Evolutionary conservation across 2,888 invertebrate genomes (phyloP).

Genomic region (Homarus gammarus): DNA sequence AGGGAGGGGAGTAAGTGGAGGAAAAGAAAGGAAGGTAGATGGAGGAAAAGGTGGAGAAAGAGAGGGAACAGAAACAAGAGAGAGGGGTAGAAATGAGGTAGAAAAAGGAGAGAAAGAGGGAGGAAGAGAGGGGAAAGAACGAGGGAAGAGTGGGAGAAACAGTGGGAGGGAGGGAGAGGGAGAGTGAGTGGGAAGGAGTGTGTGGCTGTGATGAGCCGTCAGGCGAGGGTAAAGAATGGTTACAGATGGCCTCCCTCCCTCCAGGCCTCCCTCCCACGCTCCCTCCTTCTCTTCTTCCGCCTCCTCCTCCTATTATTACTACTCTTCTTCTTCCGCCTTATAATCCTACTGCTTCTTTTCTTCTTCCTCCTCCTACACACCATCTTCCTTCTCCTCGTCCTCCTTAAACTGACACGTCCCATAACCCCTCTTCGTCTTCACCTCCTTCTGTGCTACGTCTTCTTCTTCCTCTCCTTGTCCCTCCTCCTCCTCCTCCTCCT

Average conservation of each 20-base stretch:
- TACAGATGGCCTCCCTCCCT: conserved; percentile 23
- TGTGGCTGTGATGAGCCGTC: conserved; percentile 34
- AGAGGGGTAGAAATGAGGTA: not conserved
- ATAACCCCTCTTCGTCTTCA: not conserved
- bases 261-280: not conserved
- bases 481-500: not conserved
- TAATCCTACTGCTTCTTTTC: too few species aligned
- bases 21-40: not conserved
- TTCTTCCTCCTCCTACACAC: not conserved
- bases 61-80: not conserved
- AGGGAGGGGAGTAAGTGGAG: not conserved
- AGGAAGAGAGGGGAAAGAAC: not conserved
- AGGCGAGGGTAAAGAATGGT: conserved; percentile 25
- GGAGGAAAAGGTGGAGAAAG: not conserved
- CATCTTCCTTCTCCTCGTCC: not conserved
- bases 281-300: not conserved
- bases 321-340: not conserved
- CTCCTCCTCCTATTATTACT: not conserved
- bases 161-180: conserved; percentile 2
- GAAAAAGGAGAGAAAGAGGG: not conserved
- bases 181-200: conserved; percentile 7
- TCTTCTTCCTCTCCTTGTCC: not conserved
- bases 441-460: not conserved
- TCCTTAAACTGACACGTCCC: not conserved
- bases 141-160: not conserved